These are phyloP conservation scores for Scaptomyza parva DNA, from an alignment of 2,888 invertebrate species.

Conservation along the genomic window DNA sequence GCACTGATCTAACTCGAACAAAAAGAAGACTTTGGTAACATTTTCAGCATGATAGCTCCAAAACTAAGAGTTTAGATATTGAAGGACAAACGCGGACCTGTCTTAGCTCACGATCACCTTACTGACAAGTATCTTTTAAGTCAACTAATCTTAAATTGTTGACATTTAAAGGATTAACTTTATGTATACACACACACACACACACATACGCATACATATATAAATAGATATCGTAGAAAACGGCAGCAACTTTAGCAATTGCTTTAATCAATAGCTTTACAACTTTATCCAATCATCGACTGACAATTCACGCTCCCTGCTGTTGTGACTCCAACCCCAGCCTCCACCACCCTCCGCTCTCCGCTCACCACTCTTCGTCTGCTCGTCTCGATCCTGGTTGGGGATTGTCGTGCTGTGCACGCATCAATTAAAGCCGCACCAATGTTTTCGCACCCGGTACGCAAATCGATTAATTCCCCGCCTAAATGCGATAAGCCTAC, in stretches of 20 bases:
- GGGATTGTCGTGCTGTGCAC: constrained; percentile 66
- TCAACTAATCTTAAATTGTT: constrained; percentile 18
- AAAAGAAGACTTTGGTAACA: no score
- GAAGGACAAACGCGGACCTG: no score
- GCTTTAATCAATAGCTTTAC: constrained; percentile 54
- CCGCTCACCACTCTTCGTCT: no score
- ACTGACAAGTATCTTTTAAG: constrained; percentile 4
- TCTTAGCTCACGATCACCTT: no score
- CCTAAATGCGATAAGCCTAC: constrained; percentile 76
- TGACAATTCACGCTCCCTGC: constrained; percentile 6
- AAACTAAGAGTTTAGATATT: no score
- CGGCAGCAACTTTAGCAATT: background rate
- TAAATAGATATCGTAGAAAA: constrained; percentile 7
- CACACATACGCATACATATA: constrained; percentile 7
- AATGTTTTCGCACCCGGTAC: constrained; percentile 83
- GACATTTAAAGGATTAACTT: constrained; percentile 32
- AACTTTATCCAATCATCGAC: constrained; percentile 57
- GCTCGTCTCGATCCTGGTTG: no score
- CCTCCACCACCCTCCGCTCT: no score
- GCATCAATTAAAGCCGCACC: constrained; percentile 83
- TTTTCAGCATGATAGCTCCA: no score
- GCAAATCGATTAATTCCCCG: constrained; percentile 80
- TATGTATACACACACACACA: background rate
- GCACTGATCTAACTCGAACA: no score
- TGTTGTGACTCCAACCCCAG: background rate